These are phyloP conservation scores for Chiloscyllium plagiosum DNA, from an alignment of 2,113 vertebrate species.

Conservation along the genomic window DNA sequence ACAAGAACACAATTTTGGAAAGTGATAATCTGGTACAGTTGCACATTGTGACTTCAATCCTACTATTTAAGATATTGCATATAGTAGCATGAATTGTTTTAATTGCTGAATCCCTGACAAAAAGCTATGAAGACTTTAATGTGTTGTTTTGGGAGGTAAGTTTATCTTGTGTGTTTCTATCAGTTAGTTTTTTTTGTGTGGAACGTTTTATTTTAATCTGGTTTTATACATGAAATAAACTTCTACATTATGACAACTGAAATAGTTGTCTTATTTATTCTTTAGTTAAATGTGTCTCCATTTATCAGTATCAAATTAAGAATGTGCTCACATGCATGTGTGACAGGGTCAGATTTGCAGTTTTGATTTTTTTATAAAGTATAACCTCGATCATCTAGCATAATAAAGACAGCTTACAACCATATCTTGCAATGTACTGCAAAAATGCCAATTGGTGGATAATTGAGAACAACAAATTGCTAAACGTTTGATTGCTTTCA, in stretches of 20 bases:
- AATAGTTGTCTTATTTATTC: not conserved
- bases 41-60: not conserved
- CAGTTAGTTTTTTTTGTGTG: not conserved
- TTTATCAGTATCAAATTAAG: not conserved
- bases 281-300: not conserved
- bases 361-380: not conserved
- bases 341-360: not conserved
- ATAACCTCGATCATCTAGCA: not conserved
- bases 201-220: not conserved
- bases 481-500: not conserved
- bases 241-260: not conserved
- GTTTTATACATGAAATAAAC: not conserved
- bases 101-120: not conserved
- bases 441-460: not conserved
- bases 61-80: not conserved
- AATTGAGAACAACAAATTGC: not conserved
- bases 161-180: not conserved
- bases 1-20: not conserved
- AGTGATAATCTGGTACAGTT: not conserved
- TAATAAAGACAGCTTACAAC: not conserved
- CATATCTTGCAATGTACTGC: not conserved
- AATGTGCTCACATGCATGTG: not conserved
- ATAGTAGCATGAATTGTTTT: not conserved
- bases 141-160: not conserved
- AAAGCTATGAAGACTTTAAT: not conserved